A percentile compares a stretch with the other conserved stretches of the same genome.
Evolutionary conservation across 92 coral and sea anemone genomes (phyloP).

Genomic region (Epizoanthus rinbou): DNA sequence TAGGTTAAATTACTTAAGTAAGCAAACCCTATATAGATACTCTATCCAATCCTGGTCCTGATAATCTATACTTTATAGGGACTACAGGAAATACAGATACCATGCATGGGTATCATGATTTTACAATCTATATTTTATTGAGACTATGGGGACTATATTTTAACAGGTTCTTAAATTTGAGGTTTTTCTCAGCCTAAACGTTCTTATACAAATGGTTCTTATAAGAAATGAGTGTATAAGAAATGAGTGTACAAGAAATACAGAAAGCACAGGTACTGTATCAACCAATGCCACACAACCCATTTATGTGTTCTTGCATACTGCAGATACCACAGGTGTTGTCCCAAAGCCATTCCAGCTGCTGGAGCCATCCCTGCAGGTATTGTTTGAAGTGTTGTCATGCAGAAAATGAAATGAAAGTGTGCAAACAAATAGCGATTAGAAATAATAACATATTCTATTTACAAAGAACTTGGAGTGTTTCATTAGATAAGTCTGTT

Average conservation of each 20-base stretch:
- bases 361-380: conserved; percentile 34
- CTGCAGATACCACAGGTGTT: conserved; percentile 30
- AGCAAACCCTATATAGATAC: no score
- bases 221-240: neutral
- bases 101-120: no score
- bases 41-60: no score
- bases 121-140: no score
- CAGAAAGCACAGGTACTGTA: neutral
- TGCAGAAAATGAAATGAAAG: neutral
- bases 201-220: no score
- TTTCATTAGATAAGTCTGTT: no score
- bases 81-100: no score
- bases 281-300: neutral
- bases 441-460: neutral
- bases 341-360: conserved; percentile 31
- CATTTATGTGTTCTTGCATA: neutral
- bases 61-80: no score
- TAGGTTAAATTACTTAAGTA: neutral
- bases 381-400: neutral
- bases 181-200: no score
- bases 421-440: neutral
- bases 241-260: neutral
- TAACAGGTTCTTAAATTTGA: no score
- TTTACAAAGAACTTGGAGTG: neutral
- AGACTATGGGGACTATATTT: no score